Evolutionary conservation across 2,113 vertebrate species (phyloP).

Genomic region (Periophthalmodon schlosseri): DNA sequence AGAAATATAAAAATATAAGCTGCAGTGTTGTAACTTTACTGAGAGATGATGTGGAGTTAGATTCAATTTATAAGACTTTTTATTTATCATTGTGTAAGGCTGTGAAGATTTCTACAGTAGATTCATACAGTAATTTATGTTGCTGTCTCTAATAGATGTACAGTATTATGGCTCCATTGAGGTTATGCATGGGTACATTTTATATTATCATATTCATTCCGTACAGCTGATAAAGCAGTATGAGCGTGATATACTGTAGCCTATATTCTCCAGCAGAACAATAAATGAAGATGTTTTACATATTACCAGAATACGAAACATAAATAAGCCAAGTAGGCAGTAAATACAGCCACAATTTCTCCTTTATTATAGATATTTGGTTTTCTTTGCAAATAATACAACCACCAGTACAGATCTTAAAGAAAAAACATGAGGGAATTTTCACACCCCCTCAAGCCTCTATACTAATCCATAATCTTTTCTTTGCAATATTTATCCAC

Average conservation of each 20-base stretch:
- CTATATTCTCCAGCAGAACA: background rate
- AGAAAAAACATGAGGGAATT: conserved; percentile 12
- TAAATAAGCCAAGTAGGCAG: background rate
- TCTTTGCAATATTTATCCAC: conserved; percentile 67
- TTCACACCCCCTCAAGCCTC: conserved; percentile 32
- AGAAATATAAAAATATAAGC: background rate
- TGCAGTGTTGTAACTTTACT: background rate
- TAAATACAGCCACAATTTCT: background rate
- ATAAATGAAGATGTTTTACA: conserved; percentile 3
- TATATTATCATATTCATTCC: conserved; percentile 3
- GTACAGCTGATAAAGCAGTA: background rate
- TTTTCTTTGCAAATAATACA: conserved; percentile 4
- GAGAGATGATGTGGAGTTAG: background rate
- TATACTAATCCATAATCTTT: conserved; percentile 62
- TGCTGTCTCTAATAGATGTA: background rate
- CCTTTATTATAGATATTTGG: background rate
- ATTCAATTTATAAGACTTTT: background rate
- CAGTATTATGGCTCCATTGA: background rate
- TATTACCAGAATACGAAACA: background rate
- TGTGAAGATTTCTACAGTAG: background rate
- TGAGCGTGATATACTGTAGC: background rate
- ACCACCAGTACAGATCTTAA: conserved; percentile 14
- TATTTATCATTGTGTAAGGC: conserved; percentile 4
- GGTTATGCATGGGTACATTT: background rate
- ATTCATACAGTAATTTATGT: background rate